Evolutionary conservation across 1,140 invertebrate genomes (phyloP).

Genomic region (Oryzaephilus surinamensis): DNA sequence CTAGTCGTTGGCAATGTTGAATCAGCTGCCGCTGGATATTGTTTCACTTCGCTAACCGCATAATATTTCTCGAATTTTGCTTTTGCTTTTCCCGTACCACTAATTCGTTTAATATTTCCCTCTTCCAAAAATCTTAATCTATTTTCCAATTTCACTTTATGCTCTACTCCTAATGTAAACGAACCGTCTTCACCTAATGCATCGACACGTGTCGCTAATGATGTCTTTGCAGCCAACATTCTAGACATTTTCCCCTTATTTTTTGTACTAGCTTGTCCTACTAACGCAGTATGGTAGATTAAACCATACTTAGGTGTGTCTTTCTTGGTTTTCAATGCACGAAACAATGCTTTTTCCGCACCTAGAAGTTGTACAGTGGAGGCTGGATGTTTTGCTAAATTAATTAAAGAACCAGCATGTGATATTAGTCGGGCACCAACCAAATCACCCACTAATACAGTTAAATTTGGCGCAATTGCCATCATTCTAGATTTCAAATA

Average conservation of each 20-base stretch:
- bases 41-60: conserved; percentile 56
- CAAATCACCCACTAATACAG: conserved; percentile 88
- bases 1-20: conserved; percentile 42
- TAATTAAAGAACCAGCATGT: conserved; percentile 90
- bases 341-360: conserved; percentile 95
- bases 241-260: conserved; percentile 94
- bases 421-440: conserved; percentile 93
- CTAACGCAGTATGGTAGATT: conserved; percentile 91
- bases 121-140: conserved; percentile 71
- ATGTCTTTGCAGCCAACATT: conserved; percentile 92
- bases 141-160: conserved; percentile 77
- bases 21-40: conserved; percentile 51
- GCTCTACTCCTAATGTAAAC: conserved; percentile 52
- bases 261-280: conserved; percentile 77
- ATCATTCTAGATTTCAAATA: conserved; percentile 96
- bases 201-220: conserved; percentile 88
- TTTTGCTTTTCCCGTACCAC: conserved; percentile 77
- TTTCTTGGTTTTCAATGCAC: conserved; percentile 92
- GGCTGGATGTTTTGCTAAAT: conserved; percentile 95
- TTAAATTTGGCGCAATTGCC: conserved; percentile 95
- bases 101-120: conserved; percentile 69
- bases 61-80: conserved; percentile 88
- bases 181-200: conserved; percentile 81
- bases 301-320: conserved; percentile 99
- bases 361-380: conserved; percentile 98